Evolutionary conservation across 2,797 vertebrate genomes (phyloP).

Genomic region (Ficedula albicollis): DNA sequence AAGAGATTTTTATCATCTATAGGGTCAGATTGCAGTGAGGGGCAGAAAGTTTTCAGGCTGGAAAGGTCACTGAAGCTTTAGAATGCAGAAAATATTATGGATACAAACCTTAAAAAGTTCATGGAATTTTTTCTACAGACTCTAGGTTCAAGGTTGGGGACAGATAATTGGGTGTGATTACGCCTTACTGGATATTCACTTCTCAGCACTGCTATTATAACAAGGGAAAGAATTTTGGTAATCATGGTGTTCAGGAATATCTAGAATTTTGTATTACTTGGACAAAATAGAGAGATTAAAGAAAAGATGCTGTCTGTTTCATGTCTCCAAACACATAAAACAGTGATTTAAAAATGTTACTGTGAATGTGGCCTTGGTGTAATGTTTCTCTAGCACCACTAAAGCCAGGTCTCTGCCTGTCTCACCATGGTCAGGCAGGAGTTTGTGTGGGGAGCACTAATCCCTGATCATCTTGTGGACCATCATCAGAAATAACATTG

Average conservation of each 20-base stretch:
- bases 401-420: not conserved
- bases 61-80: not conserved
- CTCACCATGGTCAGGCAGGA: not conserved
- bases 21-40: not conserved
- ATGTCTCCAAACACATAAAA: not conserved
- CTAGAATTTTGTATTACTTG: not conserved
- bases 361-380: not conserved
- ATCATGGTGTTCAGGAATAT: not conserved
- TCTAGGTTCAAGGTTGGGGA: not conserved
- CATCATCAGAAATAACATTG: not conserved
- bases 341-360: not conserved
- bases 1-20: not conserved
- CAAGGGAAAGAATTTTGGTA: not conserved
- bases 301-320: not conserved
- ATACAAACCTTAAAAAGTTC: not conserved
- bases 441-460: not conserved
- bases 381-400: not conserved
- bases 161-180: not conserved
- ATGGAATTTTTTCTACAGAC: not conserved
- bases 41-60: not conserved
- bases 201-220: not conserved
- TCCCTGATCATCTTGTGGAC: not conserved
- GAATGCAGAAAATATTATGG: not conserved
- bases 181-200: not conserved
- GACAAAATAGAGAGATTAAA: not conserved